Percentiles rank a stretch among this genome's conserved stretches.
phyloP scores from a whole-genome alignment of 2,797 vertebrate genomes.

The Melanotaenia parkinsoni region DNA sequence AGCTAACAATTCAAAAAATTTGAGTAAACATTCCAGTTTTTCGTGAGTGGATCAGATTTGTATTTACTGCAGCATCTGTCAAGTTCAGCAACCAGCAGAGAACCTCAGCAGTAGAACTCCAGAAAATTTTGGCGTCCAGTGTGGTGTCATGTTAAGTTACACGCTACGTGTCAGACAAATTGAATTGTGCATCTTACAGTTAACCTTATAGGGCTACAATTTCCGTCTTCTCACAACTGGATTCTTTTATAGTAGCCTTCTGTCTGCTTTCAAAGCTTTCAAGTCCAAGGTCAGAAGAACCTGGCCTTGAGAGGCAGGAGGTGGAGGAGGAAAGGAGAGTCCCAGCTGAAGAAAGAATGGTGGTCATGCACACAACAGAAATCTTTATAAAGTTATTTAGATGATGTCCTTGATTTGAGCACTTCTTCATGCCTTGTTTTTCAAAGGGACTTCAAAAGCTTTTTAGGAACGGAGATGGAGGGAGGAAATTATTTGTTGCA shows the following conservation, averaged over 20 bases:
- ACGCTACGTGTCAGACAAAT: constrained; percentile 14
- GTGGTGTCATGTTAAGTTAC: constrained; percentile 12
- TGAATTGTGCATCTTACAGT: constrained; percentile 39
- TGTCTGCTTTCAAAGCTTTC: constrained; percentile 55
- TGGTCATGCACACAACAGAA: constrained; percentile 67
- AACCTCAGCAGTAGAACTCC: constrained; percentile 19
- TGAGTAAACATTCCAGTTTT: constrained; percentile 49
- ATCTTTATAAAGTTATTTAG: constrained; percentile 71
- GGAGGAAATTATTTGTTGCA: constrained; percentile 77
- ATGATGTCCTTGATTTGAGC: constrained; percentile 76
- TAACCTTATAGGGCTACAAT: constrained; percentile 42
- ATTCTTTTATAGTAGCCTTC: constrained; percentile 42
- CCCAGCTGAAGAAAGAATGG: constrained; percentile 59
- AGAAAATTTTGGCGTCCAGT: constrained; percentile 1
- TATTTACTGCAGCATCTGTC: constrained; percentile 45
- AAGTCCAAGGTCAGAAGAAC: constrained; percentile 70
- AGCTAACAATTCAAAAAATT: constrained; percentile 63
- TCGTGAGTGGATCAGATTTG: constrained; percentile 44
- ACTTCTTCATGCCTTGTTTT: constrained; percentile 75
- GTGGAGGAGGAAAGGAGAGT: constrained; percentile 48
- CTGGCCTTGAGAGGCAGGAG: constrained; percentile 71
- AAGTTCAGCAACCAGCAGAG: constrained; percentile 21
- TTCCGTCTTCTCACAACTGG: constrained; percentile 15
- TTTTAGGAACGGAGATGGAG: constrained; percentile 59
- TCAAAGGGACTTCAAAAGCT: constrained; percentile 73